These are phyloP conservation scores for Lucinisca nassula DNA, from an alignment of 2,888 invertebrate genomes.

Conservation along the genomic window DNA sequence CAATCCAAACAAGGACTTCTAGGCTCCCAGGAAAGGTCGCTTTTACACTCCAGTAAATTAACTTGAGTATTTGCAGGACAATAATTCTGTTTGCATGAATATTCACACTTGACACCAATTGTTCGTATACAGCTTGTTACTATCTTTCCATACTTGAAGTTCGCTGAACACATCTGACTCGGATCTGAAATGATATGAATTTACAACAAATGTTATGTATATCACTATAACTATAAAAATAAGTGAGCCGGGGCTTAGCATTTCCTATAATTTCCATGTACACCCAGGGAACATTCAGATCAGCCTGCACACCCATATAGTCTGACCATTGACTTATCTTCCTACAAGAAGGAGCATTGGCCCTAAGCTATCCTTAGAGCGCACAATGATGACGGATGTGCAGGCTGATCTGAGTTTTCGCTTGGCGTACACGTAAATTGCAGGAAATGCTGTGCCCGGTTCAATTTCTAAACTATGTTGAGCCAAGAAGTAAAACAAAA, in stretches of 20 bases:
- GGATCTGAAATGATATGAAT: not conserved
- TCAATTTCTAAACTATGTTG: not conserved
- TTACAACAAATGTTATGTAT: not conserved
- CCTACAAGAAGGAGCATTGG: too few species aligned
- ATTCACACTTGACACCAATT: not conserved
- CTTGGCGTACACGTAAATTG: too few species aligned
- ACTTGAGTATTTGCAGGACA: not conserved
- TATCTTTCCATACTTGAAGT: not conserved
- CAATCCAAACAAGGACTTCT: not conserved
- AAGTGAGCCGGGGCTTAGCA: too few species aligned
- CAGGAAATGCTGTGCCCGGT: too few species aligned
- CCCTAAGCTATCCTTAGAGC: too few species aligned
- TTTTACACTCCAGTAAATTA: not conserved
- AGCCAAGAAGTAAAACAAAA: not conserved
- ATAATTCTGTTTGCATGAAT: not conserved
- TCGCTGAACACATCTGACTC: not conserved
- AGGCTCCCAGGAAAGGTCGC: not conserved
- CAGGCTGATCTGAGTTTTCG: too few species aligned
- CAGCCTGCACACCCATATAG: too few species aligned
- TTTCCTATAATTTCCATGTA: too few species aligned
- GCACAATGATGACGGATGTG: not conserved
- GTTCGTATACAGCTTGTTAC: not conserved
- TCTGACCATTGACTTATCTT: too few species aligned
- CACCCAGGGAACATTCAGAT: too few species aligned
- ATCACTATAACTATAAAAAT: not conserved